phyloP scores from a whole-genome alignment of 1,140 invertebrate genomes.

The Brachionus rotundiformis region DNA sequence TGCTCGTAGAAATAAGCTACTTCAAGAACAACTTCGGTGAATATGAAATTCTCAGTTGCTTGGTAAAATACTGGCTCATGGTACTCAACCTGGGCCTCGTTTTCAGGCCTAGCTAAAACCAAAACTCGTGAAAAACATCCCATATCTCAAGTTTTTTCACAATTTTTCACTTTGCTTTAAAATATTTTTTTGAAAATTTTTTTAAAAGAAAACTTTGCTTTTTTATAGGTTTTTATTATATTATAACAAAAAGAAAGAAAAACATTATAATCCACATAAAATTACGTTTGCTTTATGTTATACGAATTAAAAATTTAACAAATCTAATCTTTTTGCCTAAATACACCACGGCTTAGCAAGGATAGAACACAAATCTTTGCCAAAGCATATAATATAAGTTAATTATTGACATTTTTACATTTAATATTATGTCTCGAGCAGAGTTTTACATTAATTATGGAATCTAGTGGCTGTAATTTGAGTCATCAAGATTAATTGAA shows the following conservation, averaged over 20 bases:
- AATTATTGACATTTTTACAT: not conserved
- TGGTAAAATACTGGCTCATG: constrained; percentile 10
- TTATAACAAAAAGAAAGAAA: not conserved
- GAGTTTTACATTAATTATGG: not conserved
- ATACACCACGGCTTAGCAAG: not conserved
- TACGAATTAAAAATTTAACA: constrained; percentile 2
- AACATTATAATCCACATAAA: constrained; percentile 16
- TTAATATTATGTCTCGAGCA: not conserved
- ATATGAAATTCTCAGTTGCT: not conserved
- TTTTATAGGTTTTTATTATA: not conserved
- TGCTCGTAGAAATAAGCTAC: constrained; percentile 11
- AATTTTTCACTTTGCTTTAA: not conserved
- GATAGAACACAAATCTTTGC: not conserved
- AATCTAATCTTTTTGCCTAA: not conserved
- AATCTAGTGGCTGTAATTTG: not conserved
- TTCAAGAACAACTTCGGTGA: not conserved
- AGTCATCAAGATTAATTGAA: not conserved
- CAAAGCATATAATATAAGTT: not conserved
- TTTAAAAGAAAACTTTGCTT: not conserved
- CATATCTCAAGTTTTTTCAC: not conserved
- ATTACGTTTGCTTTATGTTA: not conserved
- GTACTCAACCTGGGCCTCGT: not conserved
- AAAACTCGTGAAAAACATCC: constrained; percentile 25
- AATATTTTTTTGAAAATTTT: not conserved
- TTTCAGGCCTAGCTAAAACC: not conserved